phyloP scores from a whole-genome alignment of 35 echinoderm and acorn worm species.

The Chiridota heheva region DNA sequence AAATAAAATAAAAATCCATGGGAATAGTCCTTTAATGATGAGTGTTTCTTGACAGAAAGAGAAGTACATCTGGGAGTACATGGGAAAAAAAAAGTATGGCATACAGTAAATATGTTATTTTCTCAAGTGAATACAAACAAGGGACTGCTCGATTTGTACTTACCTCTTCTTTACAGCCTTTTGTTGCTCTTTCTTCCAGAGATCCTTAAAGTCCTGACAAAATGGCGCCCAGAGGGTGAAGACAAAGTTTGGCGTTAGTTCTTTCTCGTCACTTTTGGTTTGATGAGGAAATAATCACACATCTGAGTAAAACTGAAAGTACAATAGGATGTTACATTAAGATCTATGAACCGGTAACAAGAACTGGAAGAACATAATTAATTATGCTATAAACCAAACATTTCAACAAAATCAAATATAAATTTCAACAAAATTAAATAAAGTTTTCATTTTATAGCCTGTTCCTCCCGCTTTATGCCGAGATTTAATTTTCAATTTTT shows the following conservation, averaged over 20 bases:
- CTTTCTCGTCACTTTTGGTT: constrained; percentile 80
- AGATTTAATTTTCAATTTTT: constrained; percentile 3
- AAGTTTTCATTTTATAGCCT: not conserved
- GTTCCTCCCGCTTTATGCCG: constrained; percentile 5
- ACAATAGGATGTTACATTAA: not conserved
- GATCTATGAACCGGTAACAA: not conserved
- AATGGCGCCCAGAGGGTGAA: constrained; percentile 88
- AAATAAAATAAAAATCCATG: too few relatives aligned
- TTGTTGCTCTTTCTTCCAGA: constrained; percentile 98
- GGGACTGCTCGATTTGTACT: too few relatives aligned
- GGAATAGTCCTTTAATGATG: too few relatives aligned
- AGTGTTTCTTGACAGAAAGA: too few relatives aligned
- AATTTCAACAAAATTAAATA: not conserved
- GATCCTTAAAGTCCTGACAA: constrained; percentile 86
- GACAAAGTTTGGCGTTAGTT: constrained; percentile 70
- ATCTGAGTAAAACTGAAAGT: constrained; percentile 53
- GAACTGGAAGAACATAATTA: not conserved
- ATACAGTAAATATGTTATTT: too few relatives aligned
- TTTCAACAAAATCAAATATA: not conserved
- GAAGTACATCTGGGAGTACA: too few relatives aligned
- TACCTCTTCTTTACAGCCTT: constrained; percentile 73
- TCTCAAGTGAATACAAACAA: too few relatives aligned
- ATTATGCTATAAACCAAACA: not conserved
- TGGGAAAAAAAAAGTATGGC: too few relatives aligned
- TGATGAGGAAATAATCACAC: constrained; percentile 64